Evolutionary conservation across 2,888 invertebrate genomes (phyloP), one percentile per base, ranked within the genome.

Genomic region (Drosophila anomalata): DNA sequence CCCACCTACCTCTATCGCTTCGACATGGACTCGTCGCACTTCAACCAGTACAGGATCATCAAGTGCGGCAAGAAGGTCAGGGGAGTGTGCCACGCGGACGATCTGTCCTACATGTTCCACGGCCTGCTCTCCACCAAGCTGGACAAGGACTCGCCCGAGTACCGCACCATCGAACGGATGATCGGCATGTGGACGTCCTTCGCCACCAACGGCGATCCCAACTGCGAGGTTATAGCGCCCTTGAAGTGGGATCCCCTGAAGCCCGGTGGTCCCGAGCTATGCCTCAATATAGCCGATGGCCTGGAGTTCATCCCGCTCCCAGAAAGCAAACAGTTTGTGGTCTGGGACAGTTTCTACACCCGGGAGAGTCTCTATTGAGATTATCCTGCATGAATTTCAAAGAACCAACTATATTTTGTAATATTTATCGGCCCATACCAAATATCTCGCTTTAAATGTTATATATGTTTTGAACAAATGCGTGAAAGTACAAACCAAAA

Each of bases 1-100:
- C 82, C 90, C 46, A 92, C 91, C 6, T 92, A 90, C 63, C 66
- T 91, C 1, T 92, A 91, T 56, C 87, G 91, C 11, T 92, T 92
- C 39, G 91, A 90, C 14, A 89, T 90, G 74, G 92, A 92, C 69
- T 92, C 92, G 1, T 63, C 85, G 11, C 79, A 84, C 51, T 90
- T 82, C 46, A 92, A 92, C 76, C 89, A 90, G 36, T 88, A 86
- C 52, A 89, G 91, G 9, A 75, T 75, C 4, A 52, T 90, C 2
- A 84, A 78, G 11, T 91, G 91, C 22, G 91, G 90, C 0, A 69
- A 57, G 0, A 75, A 77, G 7, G 73, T 87, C 3, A 78, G 88
- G 0, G 91, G 91, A 3, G 89, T 89, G 1, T 87, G 87, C 8
- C 92, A 92, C 74, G 91, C 84, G 0, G 92, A 92, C 65, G 92